A percentile compares a stretch with the other conserved stretches of the same genome.
Conservation (phyloP, 2,797 vertebrate genomes). For the Pterois miles region DNA sequence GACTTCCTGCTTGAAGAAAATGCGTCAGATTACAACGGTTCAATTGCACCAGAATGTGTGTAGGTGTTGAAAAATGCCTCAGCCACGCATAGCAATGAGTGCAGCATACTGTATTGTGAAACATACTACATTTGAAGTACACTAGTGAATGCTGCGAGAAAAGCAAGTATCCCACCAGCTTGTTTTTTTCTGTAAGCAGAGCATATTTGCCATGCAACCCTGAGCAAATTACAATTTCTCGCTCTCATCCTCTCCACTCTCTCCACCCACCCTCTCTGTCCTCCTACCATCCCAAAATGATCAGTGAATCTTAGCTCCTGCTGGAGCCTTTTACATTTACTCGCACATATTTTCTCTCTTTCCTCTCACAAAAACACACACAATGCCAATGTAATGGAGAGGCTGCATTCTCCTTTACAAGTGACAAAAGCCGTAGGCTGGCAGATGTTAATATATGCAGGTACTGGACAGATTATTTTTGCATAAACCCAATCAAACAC, state of each 20-base stretch:
- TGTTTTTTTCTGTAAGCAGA: constrained; percentile 48
- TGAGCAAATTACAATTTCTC: constrained; percentile 66
- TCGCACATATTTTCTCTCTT: constrained; percentile 4
- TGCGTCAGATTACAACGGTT: not conserved
- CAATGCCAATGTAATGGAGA: not conserved
- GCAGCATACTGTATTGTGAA: not conserved
- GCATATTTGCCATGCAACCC: constrained; percentile 55
- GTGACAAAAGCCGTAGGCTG: not conserved
- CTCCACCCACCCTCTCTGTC: constrained; percentile 59
- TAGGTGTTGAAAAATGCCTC: not conserved
- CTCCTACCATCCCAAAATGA: constrained; percentile 58
- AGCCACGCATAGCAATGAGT: not conserved
- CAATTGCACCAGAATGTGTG: not conserved
- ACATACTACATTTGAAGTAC: constrained; percentile 15
- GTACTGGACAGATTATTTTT: not conserved
- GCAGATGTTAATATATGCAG: constrained; percentile 10
- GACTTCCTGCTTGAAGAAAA: not conserved
- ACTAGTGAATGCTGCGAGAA: constrained; percentile 12
- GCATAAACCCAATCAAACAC: not conserved
- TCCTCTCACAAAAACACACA: constrained; percentile 4
- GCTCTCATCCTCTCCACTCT: constrained; percentile 35
- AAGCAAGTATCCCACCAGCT: constrained; percentile 35
- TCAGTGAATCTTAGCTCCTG: constrained; percentile 45
- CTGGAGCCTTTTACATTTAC: constrained; percentile 20
- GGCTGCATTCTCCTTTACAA: constrained; percentile 25